Percentiles rank a stretch among this genome's conserved stretches.
Conservation (phyloP, 2,797 vertebrate genomes). For the Sebastes vulpes region DNA sequence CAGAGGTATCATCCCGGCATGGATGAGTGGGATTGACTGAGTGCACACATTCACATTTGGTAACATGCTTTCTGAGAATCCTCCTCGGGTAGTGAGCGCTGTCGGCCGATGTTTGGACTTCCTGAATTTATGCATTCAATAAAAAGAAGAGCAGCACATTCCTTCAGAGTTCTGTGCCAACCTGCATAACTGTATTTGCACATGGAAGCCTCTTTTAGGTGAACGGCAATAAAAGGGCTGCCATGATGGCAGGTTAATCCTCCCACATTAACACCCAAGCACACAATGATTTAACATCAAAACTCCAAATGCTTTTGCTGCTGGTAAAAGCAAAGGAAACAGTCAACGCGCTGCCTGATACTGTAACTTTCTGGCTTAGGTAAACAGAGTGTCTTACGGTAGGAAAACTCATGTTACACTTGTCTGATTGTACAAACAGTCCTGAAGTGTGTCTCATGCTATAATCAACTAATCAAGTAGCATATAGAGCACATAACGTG, state of each 20-base stretch:
- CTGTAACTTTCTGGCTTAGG: slow-evolving; percentile 31
- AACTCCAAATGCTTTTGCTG: slow-evolving; percentile 41
- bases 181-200: slow-evolving; percentile 67
- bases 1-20: slow-evolving; percentile 65
- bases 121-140: slow-evolving; percentile 76
- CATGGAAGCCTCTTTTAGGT: slow-evolving; percentile 46
- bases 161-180: slow-evolving; percentile 70
- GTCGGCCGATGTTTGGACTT: slow-evolving; percentile 73
- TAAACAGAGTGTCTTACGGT: slow-evolving; percentile 41
- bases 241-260: slow-evolving; percentile 67
- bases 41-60: slow-evolving; percentile 34
- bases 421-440: slow-evolving; percentile 54
- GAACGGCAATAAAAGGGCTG: slow-evolving; percentile 45
- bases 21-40: slow-evolving; percentile 62
- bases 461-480: slow-evolving; percentile 58
- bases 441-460: slow-evolving; percentile 30
- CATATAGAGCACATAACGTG: slow-evolving; percentile 19
- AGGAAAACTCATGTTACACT: slow-evolving; percentile 30
- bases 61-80: slow-evolving; percentile 33
- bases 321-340: slow-evolving; percentile 32
- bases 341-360: slow-evolving; percentile 34
- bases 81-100: slow-evolving; percentile 26
- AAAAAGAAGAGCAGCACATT: slow-evolving; percentile 70
- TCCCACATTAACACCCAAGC: slow-evolving; percentile 54
- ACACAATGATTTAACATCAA: slow-evolving; percentile 66